Percentiles rank a stretch among this genome's conserved stretches.
Evolutionary conservation across 2,797 vertebrate genomes (phyloP).

Genomic region (Lacerta bilineata): DNA sequence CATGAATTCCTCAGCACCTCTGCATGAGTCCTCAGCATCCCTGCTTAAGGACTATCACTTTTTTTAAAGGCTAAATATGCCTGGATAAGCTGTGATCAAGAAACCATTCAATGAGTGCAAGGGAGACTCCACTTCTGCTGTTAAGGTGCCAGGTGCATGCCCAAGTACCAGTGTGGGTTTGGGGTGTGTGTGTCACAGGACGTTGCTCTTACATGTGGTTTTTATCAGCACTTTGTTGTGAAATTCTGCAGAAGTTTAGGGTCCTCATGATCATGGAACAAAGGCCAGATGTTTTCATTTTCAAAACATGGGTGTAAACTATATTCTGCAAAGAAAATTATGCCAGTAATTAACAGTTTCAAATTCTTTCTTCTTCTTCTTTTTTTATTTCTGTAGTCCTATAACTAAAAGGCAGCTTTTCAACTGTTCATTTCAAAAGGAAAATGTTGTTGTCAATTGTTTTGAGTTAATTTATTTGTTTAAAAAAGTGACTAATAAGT

Average conservation of each 20-base stretch:
- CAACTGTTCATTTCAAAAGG: not conserved
- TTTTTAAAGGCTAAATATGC: too few species aligned
- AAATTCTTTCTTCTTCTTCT: conserved; percentile 16
- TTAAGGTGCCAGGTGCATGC: too few species aligned
- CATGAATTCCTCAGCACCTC: too few species aligned
- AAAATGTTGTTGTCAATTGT: conserved; percentile 1
- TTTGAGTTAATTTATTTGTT: too few species aligned
- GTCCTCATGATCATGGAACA: not conserved
- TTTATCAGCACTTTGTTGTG: not conserved
- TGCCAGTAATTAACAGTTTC: conserved; percentile 31
- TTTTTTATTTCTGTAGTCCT: not conserved
- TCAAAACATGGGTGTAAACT: conserved; percentile 21
- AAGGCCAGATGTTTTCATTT: not conserved
- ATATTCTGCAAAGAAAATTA: conserved; percentile 31
- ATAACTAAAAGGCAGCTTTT: conserved; percentile 31
- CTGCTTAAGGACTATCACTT: too few species aligned
- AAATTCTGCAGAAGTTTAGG: not conserved
- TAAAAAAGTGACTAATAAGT: too few species aligned
- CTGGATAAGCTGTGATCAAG: too few species aligned
- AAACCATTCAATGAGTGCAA: too few species aligned
- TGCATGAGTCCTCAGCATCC: too few species aligned
- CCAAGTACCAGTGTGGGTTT: too few species aligned
- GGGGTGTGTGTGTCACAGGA: too few species aligned
- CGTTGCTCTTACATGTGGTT: not conserved
- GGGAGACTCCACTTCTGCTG: too few species aligned